Evolutionary conservation across 1,140 invertebrate species (phyloP).

Genomic region (Triops cancriformis): DNA sequence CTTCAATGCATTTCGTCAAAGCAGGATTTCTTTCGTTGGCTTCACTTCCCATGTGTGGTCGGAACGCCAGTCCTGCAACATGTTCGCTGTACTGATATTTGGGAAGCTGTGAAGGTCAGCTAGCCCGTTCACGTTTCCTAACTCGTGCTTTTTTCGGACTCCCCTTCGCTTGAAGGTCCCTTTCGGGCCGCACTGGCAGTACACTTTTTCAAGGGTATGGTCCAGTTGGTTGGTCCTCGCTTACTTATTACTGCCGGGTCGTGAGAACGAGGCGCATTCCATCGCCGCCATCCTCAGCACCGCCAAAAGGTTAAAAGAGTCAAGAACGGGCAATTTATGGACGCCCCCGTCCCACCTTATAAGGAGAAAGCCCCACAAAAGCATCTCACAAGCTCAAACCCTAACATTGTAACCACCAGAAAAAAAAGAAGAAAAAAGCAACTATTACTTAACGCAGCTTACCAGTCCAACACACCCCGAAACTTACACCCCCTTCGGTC

Average conservation of each 20-base stretch:
- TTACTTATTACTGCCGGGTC: slow-evolving; percentile 1
- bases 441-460: slow-evolving; percentile 10
- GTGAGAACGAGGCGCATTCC: slow-evolving; percentile 12
- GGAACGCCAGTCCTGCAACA: too few relatives aligned
- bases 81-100: too few relatives aligned
- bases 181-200: not conserved
- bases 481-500: not conserved
- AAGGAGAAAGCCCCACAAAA: not conserved
- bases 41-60: too few relatives aligned
- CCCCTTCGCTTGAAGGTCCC: too few relatives aligned
- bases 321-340: not conserved
- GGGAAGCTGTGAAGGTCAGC: not conserved
- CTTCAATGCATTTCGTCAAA: too few relatives aligned
- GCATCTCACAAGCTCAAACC: not conserved
- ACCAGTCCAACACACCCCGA: not conserved
- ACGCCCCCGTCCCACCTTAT: slow-evolving; percentile 3
- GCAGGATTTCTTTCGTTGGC: too few relatives aligned
- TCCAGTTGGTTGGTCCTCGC: not conserved
- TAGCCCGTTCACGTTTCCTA: not conserved
- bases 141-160: not conserved
- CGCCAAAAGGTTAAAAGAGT: slow-evolving; percentile 13
- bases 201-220: not conserved
- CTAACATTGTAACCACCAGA: not conserved
- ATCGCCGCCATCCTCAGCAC: slow-evolving; percentile 5
- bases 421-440: not conserved